Base-by-base conservation (phyloP, 1,140 invertebrate species). In the Archegozetes longisetosus region DNA sequence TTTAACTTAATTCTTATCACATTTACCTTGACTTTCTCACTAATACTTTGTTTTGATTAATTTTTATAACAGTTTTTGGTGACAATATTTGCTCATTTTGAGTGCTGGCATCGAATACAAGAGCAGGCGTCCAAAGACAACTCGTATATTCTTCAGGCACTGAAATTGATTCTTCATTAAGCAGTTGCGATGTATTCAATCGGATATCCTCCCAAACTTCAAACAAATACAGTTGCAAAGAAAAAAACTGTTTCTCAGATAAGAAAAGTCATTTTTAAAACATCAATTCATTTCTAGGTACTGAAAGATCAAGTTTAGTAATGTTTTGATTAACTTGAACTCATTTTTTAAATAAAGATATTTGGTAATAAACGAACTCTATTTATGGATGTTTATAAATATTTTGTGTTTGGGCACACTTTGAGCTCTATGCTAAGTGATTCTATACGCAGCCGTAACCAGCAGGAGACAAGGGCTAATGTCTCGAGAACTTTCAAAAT, bases 81-180 rank as follows among this genome's bases (percentile, higher is more conserved):
- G 32, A 47, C 14, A 57, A 24, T 20, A 64, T 55, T 12, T 55
- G 55, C 3, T 59, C 47, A 1, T 51, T 60, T 28, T 53, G 27
- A 23, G 53, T 64, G 1, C 54, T 52, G 17, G 59, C 61, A 25
- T 61, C 60, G 20, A 62, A 64, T 2, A 64, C 53, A 24, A 64
- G 25, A 22, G 53, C 48, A 2, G 63, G 63, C 1, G 46, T 59
- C 63, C 63, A 64, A 4, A 64, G 12, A 6, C 53, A 52, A 2
- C 55, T 20, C 1, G 48, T 29, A 1, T 58, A 49, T 9, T 46
- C 57, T 46, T 58, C 57, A 3, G 17, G 17, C 3, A 58, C 57
- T 32, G 57, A 47, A 20, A 58, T 58, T 27, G 48, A 47, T 6
- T 58, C 57, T 12, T 46, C 48, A 17, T 58, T 51, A 20, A 24